Conservation (phyloP, 2,888 invertebrate species). For the Suillia variegata region DNA sequence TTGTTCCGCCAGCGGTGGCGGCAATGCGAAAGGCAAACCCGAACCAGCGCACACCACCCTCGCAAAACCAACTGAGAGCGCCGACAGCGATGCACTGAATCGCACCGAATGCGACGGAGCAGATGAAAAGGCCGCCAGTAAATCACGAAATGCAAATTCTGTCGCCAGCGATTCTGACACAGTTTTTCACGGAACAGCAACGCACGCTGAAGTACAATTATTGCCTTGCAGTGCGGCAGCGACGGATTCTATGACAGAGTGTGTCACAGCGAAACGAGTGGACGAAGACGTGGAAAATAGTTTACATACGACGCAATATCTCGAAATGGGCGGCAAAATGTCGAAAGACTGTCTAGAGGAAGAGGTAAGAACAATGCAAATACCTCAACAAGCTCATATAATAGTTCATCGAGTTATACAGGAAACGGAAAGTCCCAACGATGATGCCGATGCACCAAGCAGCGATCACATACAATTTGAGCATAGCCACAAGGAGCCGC, state of each 20-base stretch:
- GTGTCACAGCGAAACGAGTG: too few species aligned
- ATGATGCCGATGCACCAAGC: background rate
- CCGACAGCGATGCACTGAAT: constrained; percentile 5
- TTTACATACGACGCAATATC: background rate
- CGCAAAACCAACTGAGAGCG: constrained; percentile 13
- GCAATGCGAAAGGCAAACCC: constrained; percentile 13
- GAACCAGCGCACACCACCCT: constrained; percentile 17
- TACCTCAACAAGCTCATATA: constrained; percentile 24
- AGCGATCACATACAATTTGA: too few species aligned
- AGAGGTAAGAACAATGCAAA: too few species aligned
- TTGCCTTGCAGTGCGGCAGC: too few species aligned
- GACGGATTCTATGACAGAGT: too few species aligned
- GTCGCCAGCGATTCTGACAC: background rate
- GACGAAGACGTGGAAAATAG: too few species aligned
- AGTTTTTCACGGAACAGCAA: constrained; percentile 15
- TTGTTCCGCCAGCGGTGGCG: constrained; percentile 22
- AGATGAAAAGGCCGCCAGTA: too few species aligned
- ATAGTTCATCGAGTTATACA: constrained; percentile 35
- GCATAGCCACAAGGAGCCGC: background rate
- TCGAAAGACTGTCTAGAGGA: background rate
- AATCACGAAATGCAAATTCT: too few species aligned
- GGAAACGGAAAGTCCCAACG: constrained; percentile 8
- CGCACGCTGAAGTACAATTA: background rate
- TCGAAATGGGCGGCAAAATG: constrained; percentile 12
- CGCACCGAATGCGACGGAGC: too few species aligned